phyloP scores from a whole-genome alignment of 2,797 vertebrate species.

The Geotrypetes seraphini region DNA sequence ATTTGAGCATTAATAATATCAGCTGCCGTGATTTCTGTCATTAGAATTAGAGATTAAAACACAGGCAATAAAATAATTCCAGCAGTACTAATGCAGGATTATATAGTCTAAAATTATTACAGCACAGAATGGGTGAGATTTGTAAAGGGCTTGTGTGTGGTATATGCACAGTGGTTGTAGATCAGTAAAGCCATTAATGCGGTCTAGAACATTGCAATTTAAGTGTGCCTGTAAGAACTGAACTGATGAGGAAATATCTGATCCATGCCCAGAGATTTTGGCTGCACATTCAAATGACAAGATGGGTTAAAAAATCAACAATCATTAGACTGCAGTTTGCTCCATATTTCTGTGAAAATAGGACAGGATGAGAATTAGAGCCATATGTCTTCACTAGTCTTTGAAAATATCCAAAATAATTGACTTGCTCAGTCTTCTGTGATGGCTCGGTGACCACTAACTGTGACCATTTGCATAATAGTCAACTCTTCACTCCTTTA shows the following conservation, averaged over 20 bases:
- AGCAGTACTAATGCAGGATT: too few relatives aligned
- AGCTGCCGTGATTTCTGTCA: too few relatives aligned
- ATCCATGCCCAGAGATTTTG: constrained; percentile 32
- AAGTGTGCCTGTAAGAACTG: constrained; percentile 8
- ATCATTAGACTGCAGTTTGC: constrained; percentile 50
- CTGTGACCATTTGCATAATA: constrained; percentile 74
- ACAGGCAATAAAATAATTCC: too few relatives aligned
- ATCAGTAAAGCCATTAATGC: background rate
- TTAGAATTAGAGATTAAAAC: too few relatives aligned
- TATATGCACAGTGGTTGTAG: constrained; percentile 2
- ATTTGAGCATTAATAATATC: too few relatives aligned
- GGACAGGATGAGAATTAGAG: constrained; percentile 40
- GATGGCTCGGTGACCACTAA: constrained; percentile 60
- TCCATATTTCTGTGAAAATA: constrained; percentile 43
- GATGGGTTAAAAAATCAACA: constrained; percentile 39
- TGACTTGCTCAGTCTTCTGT: constrained; percentile 63
- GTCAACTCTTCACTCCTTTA: constrained; percentile 61
- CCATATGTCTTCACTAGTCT: constrained; percentile 65
- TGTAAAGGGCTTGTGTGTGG: too few relatives aligned
- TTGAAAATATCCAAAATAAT: constrained; percentile 59
- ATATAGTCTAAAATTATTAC: too few relatives aligned
- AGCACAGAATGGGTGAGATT: too few relatives aligned
- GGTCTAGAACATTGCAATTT: constrained; percentile 12
- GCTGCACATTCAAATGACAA: constrained; percentile 39
- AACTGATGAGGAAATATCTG: constrained; percentile 28